Percentiles rank a stretch among this genome's conserved stretches.
These are phyloP conservation scores for sheep (Ovis aries) DNA, from an alignment of 2,113 vertebrate species.

Conservation along the genomic window DNA sequence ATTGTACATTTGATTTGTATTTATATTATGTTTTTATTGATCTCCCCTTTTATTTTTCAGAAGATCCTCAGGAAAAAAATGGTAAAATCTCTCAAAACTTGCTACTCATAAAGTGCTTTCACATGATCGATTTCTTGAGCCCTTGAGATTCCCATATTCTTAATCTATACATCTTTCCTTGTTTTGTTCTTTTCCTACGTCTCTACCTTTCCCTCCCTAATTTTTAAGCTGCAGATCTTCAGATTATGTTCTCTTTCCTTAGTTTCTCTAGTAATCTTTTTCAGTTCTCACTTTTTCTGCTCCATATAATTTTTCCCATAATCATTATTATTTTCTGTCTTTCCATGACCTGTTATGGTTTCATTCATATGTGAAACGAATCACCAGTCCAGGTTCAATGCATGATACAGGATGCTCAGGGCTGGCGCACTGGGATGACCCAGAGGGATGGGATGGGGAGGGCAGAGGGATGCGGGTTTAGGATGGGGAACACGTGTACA, in stretches of 20 bases:
- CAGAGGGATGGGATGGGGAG: too few relatives aligned
- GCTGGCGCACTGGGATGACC: too few relatives aligned
- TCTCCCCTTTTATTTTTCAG: background rate
- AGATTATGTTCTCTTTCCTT: background rate
- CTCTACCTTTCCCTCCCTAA: background rate
- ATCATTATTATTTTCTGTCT: background rate
- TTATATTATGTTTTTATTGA: background rate
- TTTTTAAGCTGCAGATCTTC: background rate
- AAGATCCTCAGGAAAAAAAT: background rate
- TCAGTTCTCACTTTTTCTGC: background rate
- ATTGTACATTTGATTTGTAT: background rate
- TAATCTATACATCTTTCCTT: background rate
- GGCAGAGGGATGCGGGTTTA: rapidly evolving
- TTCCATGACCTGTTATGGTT: background rate
- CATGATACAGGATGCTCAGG: too few relatives aligned
- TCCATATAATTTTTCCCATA: background rate
- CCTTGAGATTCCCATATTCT: background rate
- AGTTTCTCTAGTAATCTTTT: background rate
- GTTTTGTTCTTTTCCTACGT: rapidly evolving
- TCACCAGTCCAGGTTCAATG: too few relatives aligned
- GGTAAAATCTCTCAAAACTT: background rate
- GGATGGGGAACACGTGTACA: too few relatives aligned
- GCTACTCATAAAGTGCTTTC: background rate
- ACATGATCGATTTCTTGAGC: background rate
- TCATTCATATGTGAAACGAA: background rate